A percentile compares a stretch with the other conserved stretches of the same genome.
Conservation (phyloP, 2,113 vertebrate genomes). For the Corynorhinus townsendii region DNA sequence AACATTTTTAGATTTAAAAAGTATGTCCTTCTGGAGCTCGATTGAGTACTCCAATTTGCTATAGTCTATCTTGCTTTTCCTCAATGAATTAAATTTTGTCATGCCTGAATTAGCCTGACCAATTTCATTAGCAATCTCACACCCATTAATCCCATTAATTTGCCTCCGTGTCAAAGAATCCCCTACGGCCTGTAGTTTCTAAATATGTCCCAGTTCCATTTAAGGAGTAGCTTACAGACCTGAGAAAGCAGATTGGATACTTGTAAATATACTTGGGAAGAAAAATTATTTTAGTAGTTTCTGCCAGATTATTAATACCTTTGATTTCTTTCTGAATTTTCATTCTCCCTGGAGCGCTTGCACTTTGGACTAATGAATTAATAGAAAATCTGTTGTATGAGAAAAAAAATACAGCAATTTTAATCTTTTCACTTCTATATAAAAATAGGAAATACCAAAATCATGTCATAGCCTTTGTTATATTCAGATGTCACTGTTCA, state of each 20-base stretch:
- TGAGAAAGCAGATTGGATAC: not conserved
- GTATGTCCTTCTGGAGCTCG: not conserved
- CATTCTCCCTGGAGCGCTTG: not conserved
- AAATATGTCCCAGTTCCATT: not conserved
- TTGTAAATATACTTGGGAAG: not conserved
- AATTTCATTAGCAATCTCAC: conserved; percentile 55
- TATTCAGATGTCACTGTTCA: not conserved
- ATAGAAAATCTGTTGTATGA: not conserved
- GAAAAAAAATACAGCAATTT: not conserved
- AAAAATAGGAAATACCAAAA: not conserved
- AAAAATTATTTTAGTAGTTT: not conserved
- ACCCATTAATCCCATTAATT: conserved; percentile 56
- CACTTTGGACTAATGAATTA: not conserved
- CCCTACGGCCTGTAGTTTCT: not conserved
- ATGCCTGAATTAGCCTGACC: conserved; percentile 50
- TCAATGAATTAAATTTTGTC: conserved; percentile 28
- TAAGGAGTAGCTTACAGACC: not conserved
- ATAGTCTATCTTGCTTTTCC: not conserved
- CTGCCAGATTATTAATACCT: not conserved
- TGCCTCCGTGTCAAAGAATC: conserved; percentile 49
- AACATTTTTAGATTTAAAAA: conserved; percentile 8
- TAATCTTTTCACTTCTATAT: not conserved
- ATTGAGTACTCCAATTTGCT: not conserved
- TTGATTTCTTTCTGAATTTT: conserved; percentile 3
- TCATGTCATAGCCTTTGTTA: not conserved